phyloP scores from a whole-genome alignment of 2,797 vertebrate species.

The Enteromius mattozi region DNA sequence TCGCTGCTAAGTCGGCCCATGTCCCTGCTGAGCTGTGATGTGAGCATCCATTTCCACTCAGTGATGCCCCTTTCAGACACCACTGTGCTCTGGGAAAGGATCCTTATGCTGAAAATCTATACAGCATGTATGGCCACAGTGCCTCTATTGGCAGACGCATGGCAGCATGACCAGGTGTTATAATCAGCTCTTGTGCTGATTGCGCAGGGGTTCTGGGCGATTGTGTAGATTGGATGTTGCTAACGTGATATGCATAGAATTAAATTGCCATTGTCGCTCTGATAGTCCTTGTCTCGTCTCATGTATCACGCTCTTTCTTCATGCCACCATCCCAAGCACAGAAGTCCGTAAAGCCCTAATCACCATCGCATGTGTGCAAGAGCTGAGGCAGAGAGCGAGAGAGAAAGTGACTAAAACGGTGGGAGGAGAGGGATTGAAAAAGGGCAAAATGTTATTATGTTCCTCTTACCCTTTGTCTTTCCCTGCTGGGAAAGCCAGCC shows the following conservation, averaged over 20 bases:
- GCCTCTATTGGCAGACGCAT: conserved; percentile 30
- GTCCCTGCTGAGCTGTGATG: conserved; percentile 38
- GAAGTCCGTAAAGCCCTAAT: conserved; percentile 20
- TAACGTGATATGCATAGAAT: conserved; percentile 22
- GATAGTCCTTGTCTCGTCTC: not conserved
- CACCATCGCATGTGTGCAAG: conserved; percentile 1
- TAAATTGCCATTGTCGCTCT: not conserved
- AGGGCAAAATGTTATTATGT: conserved; percentile 54
- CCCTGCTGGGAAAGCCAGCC: conserved; percentile 42
- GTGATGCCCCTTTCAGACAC: conserved; percentile 42
- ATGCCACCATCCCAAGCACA: conserved; percentile 17
- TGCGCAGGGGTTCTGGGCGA: conserved; percentile 6
- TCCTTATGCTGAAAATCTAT: conserved; percentile 25
- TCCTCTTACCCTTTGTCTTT: conserved; percentile 49
- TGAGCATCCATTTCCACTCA: conserved; percentile 50
- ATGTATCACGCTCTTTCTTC: not conserved
- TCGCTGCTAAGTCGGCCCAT: conserved; percentile 44
- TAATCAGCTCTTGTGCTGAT: conserved; percentile 16
- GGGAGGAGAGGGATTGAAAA: not conserved
- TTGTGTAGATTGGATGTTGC: conserved; percentile 19
- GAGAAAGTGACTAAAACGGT: not conserved
- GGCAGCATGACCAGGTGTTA: conserved; percentile 30
- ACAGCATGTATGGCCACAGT: not conserved
- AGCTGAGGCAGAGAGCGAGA: conserved; percentile 10
- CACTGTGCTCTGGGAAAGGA: conserved; percentile 30